Conservation (phyloP, 2,113 vertebrate species). For the Tetraodon nigroviridis region DNA sequence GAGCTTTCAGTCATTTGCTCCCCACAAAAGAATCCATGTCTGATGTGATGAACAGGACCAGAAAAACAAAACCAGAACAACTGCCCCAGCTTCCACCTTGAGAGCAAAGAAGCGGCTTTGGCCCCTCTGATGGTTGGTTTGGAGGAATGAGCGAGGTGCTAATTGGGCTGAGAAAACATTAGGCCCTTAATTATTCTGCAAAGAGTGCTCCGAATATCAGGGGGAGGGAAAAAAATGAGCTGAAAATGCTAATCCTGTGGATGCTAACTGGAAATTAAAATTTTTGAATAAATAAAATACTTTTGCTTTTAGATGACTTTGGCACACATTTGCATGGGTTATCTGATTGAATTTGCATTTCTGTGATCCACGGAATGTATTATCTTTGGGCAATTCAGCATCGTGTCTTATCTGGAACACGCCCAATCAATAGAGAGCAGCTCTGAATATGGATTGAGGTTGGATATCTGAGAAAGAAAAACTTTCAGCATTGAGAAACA, state of each 20-base stretch:
- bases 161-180: constrained; percentile 56
- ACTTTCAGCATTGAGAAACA: constrained; percentile 32
- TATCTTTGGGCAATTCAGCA: constrained; percentile 67
- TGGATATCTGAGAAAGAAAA: constrained; percentile 44
- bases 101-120: constrained; percentile 24
- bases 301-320: constrained; percentile 63
- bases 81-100: background rate
- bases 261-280: constrained; percentile 37
- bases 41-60: no score
- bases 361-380: constrained; percentile 70
- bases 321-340: constrained; percentile 61
- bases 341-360: constrained; percentile 71
- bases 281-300: constrained; percentile 54
- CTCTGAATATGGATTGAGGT: constrained; percentile 70
- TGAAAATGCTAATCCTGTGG: constrained; percentile 51
- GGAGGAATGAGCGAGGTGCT: constrained; percentile 31
- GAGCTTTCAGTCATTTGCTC: no score
- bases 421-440: constrained; percentile 67
- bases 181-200: constrained; percentile 48
- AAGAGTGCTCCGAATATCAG: constrained; percentile 28
- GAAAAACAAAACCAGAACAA: no score
- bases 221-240: constrained; percentile 17
- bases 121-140: constrained; percentile 47
- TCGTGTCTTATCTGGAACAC: constrained; percentile 66
- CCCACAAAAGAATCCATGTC: no score